These are phyloP conservation scores for Parasteatoda tepidariorum DNA, from an alignment of 1,140 invertebrate genomes.

Conservation along the genomic window DNA sequence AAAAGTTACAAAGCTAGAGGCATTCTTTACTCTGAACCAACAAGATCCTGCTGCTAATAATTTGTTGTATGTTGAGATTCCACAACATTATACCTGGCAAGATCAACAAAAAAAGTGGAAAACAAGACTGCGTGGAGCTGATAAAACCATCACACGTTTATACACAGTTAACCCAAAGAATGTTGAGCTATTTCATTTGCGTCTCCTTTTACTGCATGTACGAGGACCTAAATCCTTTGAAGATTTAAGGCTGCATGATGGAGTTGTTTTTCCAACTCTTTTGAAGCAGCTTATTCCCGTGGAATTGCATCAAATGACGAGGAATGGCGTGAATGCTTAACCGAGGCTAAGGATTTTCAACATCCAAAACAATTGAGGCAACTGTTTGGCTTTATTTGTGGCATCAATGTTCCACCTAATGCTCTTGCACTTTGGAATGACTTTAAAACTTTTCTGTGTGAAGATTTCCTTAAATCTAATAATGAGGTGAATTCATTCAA, in stretches of 20 bases:
- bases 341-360: conserved; percentile 33
- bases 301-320: conserved; percentile 35
- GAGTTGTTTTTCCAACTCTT: conserved; percentile 30
- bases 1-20: conserved; percentile 20
- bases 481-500: no score
- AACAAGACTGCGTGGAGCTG: not conserved
- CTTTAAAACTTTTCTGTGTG: conserved; percentile 5
- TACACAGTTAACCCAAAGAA: conserved; percentile 58
- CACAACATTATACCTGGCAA: conserved; percentile 52
- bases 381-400: conserved; percentile 39
- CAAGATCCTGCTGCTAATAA: conserved; percentile 59
- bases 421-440: conserved; percentile 5
- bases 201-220: conserved; percentile 62
- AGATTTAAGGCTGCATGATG: conserved; percentile 60
- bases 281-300: conserved; percentile 25
- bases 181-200: conserved; percentile 61
- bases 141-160: conserved; percentile 55
- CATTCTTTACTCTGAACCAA: conserved; percentile 22
- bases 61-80: conserved; percentile 34
- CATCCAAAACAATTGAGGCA: conserved; percentile 36
- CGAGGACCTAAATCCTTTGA: conserved; percentile 61
- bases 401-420: no score
- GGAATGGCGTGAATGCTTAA: conserved; percentile 48
- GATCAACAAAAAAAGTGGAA: not conserved
- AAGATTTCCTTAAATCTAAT: not conserved